Evolutionary conservation across 2,113 vertebrate species (phyloP), one percentile per base, ranked within the genome.

Genomic region (Pteruthius melanotis): DNA sequence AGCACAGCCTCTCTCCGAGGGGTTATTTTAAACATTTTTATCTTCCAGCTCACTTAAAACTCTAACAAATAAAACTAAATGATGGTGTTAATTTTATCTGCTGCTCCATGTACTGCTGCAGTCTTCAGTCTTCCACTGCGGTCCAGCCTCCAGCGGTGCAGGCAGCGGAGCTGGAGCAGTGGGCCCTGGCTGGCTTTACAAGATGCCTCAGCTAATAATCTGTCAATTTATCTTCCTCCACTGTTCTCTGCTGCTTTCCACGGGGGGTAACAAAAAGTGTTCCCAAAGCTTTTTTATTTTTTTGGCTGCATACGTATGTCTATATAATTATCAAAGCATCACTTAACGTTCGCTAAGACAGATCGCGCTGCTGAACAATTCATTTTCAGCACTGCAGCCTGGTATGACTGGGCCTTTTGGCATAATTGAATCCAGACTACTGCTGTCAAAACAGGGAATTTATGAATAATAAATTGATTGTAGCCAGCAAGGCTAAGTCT

Each of bases 381-480:
- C 87, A 96, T 97, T 97, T 96, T 53, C 93, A 75, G 39, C 70
- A 54, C 93, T 33, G 37, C 83, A 95, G 94, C 94, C 84, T 79
- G 91, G 44, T 87, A 93, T 63, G 94, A 84, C 88, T 92, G 84
- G 96, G 95, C 92, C 93, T 97, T 96, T 97, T 91, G 96, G 91
- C 86, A 96, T 97, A 98, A 98, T 97, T 98, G 97, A 97, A 98
- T 97, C 95, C 94, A 96, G 96, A 92, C 94, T 96, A 96, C 95
- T 96, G 95, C 96, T 97, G 97, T 97, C 97, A 97, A 96, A 98
- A 97, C 94, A 96, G 90, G 96, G 97, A 97, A 97, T 97, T 97
- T 97, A 98, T 98, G 97, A 98, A 98, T 98, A 97, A 96, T 95
- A 97, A 97, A 97, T 95, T 92, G 93, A 94, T 96, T 93, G 91